phyloP scores from a whole-genome alignment of 2,888 invertebrate species.

The Rhopalosiphum nymphaeae region DNA sequence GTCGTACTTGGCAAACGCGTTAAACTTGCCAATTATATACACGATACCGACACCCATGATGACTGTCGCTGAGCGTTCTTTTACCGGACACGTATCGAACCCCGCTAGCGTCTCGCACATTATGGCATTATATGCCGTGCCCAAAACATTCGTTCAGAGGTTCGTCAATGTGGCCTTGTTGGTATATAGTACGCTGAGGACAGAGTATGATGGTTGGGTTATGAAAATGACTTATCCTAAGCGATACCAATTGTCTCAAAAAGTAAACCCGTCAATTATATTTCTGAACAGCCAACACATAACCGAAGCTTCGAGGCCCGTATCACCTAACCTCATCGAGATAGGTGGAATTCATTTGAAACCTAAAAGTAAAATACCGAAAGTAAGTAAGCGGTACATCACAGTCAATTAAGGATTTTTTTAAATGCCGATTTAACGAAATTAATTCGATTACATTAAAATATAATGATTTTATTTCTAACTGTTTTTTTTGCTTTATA shows the following conservation, averaged over 20 bases:
- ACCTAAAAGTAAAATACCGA: background rate
- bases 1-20: background rate
- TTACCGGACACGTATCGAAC: slow-evolving; percentile 5
- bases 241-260: background rate
- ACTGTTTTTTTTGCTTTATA: background rate
- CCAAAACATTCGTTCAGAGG: background rate
- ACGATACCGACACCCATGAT: background rate
- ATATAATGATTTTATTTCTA: too few species aligned
- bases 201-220: too few species aligned
- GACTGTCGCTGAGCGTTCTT: background rate
- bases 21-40: background rate
- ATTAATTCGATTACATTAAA: too few species aligned
- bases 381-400: background rate
- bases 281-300: background rate
- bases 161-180: background rate
- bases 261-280: background rate
- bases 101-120: background rate
- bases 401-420: too few species aligned
- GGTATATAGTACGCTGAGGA: background rate
- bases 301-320: background rate
- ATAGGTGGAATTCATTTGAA: background rate
- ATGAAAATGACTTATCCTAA: background rate
- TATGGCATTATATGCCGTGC: background rate
- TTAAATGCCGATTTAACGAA: too few species aligned
- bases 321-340: background rate